Evolutionary conservation across 2,113 vertebrate genomes (phyloP), one percentile per base, ranked within the genome.

Genomic region (Cranoglanis bouderius): DNA sequence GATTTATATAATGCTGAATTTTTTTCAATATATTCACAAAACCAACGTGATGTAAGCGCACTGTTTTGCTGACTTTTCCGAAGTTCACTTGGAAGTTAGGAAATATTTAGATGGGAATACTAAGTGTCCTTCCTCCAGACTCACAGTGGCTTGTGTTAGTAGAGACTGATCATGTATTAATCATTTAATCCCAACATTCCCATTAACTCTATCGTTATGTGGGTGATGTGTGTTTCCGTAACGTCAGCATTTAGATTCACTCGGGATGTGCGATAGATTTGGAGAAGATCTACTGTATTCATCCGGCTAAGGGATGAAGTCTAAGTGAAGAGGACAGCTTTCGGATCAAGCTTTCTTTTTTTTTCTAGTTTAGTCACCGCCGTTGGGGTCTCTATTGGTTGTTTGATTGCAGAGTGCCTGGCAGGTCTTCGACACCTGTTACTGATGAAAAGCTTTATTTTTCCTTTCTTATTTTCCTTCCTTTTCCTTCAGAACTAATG

Each of bases 261-360:
- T 87, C 65, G 72, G 85, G 55, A 65, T 63, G 80, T 40, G 49
- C 46, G 40, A 16, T 78, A 4, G 81, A 51, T 87, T 70, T 43
- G 80, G 70, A 29, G 43, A 51, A 35, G 46, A 65, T 88, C 59
- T 78, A 16, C 43, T 61, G 53, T 51, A 38, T 82, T 85, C 2
- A 57, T 51, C 49, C 43, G 26, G 43, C 40, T 40, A 74, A 89
- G 57, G 46, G n/a, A 85, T 19, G 72, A 90, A 72, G 85, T 75
- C 89, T 85, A 81, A 72, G 65, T 72, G 74, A 87, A 85, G 75
- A 67, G 65, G 67, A 89, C 84, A 87, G 55, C 77, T 81, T 87
- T 89, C 82, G 35, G 85, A 83, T 86, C 75, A 49, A 67, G 59
- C 35, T 70, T 63, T 86, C 38, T 75, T 53, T 75, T 67, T 75